These are phyloP conservation scores for Tinea trinotella DNA, from an alignment of 2,888 invertebrate species.

Conservation along the genomic window DNA sequence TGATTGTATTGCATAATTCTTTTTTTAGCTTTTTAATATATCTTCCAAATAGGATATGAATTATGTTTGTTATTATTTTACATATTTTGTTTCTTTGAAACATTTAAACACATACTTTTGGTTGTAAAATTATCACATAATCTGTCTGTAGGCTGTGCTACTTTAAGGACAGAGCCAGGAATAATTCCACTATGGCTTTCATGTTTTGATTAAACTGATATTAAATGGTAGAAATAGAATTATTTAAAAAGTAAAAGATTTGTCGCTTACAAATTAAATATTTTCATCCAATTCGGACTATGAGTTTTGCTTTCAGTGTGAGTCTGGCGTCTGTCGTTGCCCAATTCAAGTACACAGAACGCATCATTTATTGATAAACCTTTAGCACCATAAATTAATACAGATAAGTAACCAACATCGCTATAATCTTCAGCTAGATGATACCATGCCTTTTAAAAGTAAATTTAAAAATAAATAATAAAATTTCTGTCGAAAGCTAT, in stretches of 20 bases:
- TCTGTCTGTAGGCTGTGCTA: too few relatives aligned
- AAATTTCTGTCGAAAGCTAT: too few relatives aligned
- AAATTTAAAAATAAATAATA: too few relatives aligned
- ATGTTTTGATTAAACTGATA: background rate
- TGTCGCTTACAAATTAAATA: conserved; percentile 95
- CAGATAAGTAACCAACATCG: conserved; percentile 91
- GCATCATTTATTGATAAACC: conserved; percentile 93
- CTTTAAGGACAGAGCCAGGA: too few relatives aligned
- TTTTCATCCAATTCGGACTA: conserved; percentile 96
- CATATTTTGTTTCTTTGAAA: background rate
- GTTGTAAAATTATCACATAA: too few relatives aligned
- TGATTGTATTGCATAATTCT: too few relatives aligned
- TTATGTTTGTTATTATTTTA: too few relatives aligned
- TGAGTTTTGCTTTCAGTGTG: conserved; percentile 97
- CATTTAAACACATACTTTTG: background rate
- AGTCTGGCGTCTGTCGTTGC: conserved; percentile 93
- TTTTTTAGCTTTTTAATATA: too few relatives aligned
- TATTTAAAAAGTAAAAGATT: background rate
- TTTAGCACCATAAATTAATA: conserved; percentile 86
- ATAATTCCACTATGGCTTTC: too few relatives aligned
- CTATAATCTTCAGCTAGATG: conserved; percentile 38
- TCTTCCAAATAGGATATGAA: too few relatives aligned
- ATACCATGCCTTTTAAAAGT: conserved; percentile 52
- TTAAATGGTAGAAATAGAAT: background rate
- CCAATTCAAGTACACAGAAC: conserved; percentile 93